Base-by-base conservation (phyloP, 2,797 vertebrate species). In the Lutjanus campechanus region DNA sequence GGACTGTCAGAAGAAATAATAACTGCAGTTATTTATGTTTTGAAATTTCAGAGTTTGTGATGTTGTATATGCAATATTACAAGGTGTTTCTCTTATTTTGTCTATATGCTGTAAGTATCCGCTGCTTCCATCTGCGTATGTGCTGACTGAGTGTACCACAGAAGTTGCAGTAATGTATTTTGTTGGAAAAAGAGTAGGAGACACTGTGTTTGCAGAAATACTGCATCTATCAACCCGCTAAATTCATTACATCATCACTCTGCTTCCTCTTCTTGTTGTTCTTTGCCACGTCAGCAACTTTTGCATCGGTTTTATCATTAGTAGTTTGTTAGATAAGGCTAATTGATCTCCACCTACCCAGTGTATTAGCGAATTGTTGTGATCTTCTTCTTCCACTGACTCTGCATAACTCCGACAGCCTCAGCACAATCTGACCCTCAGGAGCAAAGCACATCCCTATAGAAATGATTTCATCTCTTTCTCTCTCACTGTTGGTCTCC, bases 261-360 rank as follows among this genome's bases (percentile, higher is more conserved):
- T 83, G 72, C 81, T 59, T 83, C 58, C 80, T 82, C 69, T 71
- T 81, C 69, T 71, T 81, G 71, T 77, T 81, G 77, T 83, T 89
- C 69, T 82, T 77, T 84, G 86, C 79, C 25, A 12, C 10, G 69
- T 94, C 91, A 91, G 93, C 93, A 79, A 73, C 41, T 91, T 90
- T 83, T 46, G 47, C 75, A 79, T 88, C 79, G 82, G 85, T 78
- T 83, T 92, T 93, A 93, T 92, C 88, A 92, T 93, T 90, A 92
- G 91, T 82, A 87, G 91, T 95, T 93, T 91, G 88, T 93, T 85
- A 93, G 94, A 93, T 94, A 92, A 92, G 92, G 84, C 91, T 92
- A 93, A 94, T 93, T 94, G 93, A 94, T 91, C 92, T 93, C 87
- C 86, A 87, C 88, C 82, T 91, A 88, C 81, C 81, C 76, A 53